These are phyloP conservation scores for Agrochola macilenta DNA, from an alignment of 2,888 invertebrate species.

Conservation along the genomic window DNA sequence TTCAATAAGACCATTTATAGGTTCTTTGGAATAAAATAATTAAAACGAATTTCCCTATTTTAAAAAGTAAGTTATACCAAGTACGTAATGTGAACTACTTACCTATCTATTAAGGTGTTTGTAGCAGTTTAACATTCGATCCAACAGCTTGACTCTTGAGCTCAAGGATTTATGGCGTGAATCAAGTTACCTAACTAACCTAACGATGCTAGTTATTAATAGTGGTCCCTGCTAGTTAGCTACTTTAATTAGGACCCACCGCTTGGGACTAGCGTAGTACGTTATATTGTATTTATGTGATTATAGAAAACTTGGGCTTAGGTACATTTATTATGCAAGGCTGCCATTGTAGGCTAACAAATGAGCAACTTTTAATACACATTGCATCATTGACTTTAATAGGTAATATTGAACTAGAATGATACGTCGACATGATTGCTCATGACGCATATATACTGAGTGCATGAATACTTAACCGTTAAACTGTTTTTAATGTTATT, in stretches of 20 bases:
- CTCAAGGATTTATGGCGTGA: constrained; percentile 39
- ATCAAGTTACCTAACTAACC: constrained; percentile 68
- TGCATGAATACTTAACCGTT: background rate
- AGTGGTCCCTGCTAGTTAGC: constrained; percentile 73
- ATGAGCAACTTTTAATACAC: background rate
- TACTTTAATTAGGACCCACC: constrained; percentile 69
- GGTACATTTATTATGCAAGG: background rate
- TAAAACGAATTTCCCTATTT: background rate
- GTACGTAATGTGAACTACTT: background rate
- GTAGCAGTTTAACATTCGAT: constrained; percentile 49
- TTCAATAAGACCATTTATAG: too few species aligned
- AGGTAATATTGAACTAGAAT: background rate
- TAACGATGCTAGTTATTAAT: constrained; percentile 90
- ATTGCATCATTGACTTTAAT: constrained; percentile 5
- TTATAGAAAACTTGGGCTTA: constrained; percentile 31
- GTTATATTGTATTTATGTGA: constrained; percentile 37
- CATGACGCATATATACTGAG: background rate
- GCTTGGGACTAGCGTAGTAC: constrained; percentile 42
- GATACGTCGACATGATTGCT: background rate
- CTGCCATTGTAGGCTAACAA: background rate
- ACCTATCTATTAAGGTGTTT: constrained; percentile 1
- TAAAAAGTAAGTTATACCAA: background rate
- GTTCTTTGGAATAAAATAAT: background rate
- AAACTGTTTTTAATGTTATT: background rate
- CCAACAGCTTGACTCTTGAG: constrained; percentile 68